Conservation (phyloP, 2,797 vertebrate species). For the Dipus sagitta region DNA sequence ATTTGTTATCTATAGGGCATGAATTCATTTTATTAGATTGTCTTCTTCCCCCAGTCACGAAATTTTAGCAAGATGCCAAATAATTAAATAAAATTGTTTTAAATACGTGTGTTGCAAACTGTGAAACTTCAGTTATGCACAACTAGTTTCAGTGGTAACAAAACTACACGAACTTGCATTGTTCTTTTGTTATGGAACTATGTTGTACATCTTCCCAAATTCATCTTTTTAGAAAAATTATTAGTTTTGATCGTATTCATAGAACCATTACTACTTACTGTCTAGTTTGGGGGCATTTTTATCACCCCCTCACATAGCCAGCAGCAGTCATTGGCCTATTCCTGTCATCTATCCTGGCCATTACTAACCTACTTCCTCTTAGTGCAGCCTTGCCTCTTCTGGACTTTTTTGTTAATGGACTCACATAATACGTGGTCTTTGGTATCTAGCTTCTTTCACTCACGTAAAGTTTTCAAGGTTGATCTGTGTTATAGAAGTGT, state of each 20-base stretch:
- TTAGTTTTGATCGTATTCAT: background rate
- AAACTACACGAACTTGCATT: background rate
- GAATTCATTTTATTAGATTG: background rate
- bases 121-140: background rate
- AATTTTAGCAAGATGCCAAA: background rate
- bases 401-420: background rate
- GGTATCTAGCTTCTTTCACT: background rate
- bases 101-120: background rate
- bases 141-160: background rate
- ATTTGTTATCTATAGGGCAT: background rate
- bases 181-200: constrained; percentile 38
- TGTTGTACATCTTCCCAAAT: background rate
- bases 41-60: background rate
- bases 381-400: background rate
- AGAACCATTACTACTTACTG: background rate
- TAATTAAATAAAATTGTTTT: background rate
- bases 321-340: background rate
- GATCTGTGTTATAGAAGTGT: background rate
- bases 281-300: background rate
- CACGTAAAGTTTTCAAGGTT: background rate
- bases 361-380: background rate
- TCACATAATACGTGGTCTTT: background rate
- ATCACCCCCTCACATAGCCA: background rate
- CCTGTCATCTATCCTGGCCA: background rate
- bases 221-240: constrained; percentile 1